Conservation (phyloP, 1,140 invertebrate species). For the Coptotermes formosanus region DNA sequence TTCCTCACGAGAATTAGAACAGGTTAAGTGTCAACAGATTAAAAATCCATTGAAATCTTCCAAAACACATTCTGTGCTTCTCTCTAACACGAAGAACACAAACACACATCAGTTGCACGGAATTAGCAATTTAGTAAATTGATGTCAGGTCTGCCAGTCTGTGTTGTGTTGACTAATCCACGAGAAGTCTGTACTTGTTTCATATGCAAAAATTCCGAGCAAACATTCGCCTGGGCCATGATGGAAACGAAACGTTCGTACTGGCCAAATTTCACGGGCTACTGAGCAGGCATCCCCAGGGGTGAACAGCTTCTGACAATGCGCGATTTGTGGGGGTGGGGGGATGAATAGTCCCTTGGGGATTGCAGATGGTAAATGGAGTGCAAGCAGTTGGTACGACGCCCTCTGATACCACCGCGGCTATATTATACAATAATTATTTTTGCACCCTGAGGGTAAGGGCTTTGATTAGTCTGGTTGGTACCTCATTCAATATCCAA, state of each 20-base stretch:
- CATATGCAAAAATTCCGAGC: not conserved
- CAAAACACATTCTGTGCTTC: not conserved
- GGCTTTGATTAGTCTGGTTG: not conserved
- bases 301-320: constrained; percentile 6
- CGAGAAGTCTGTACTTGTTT: not conserved
- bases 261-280: not conserved
- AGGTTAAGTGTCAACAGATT: not conserved
- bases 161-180: not conserved
- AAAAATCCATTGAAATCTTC: not conserved
- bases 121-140: constrained; percentile 13
- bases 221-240: not conserved
- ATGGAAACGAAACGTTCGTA: not conserved
- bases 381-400: not conserved
- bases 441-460: not conserved
- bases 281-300: not conserved
- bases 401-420: not conserved
- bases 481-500: not conserved
- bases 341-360: not conserved
- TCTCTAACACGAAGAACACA: not conserved
- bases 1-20: not conserved
- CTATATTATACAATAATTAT: constrained; percentile 18
- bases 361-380: constrained; percentile 5
- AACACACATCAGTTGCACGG: not conserved
- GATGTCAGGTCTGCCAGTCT: not conserved
- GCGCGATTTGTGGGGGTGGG: not conserved